Evolutionary conservation across 1,140 invertebrate genomes (phyloP).

Genomic region (Conopomorpha cramerella): DNA sequence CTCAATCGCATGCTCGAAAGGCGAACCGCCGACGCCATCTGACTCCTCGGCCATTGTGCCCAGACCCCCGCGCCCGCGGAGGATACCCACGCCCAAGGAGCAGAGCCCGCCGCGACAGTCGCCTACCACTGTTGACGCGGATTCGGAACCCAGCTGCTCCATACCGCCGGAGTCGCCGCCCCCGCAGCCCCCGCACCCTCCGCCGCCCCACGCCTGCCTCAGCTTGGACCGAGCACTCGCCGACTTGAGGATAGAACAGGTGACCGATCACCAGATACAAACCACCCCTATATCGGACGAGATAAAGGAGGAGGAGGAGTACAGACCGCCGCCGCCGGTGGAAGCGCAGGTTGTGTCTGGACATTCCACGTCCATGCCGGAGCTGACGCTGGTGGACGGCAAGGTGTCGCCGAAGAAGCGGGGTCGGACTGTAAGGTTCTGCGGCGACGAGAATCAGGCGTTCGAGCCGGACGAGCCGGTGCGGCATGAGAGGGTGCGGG

Average conservation of each 20-base stretch:
- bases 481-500: slow-evolving; percentile 30
- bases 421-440: slow-evolving; percentile 64
- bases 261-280: slow-evolving; percentile 34
- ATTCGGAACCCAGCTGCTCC: slow-evolving; percentile 35
- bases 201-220: slow-evolving; percentile 51
- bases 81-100: slow-evolving; percentile 60
- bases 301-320: slow-evolving; percentile 23
- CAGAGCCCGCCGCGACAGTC: slow-evolving; percentile 28
- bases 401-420: slow-evolving; percentile 25
- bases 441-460: slow-evolving; percentile 65
- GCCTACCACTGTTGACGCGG: slow-evolving; percentile 32
- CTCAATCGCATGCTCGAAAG: slow-evolving; percentile 89
- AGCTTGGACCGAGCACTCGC: slow-evolving; percentile 43
- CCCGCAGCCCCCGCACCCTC: slow-evolving; percentile 37
- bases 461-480: slow-evolving; percentile 61
- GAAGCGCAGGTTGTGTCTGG: slow-evolving; percentile 36
- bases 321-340: slow-evolving; percentile 44
- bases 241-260: slow-evolving; percentile 40
- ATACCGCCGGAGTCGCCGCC: slow-evolving; percentile 16
- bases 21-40: slow-evolving; percentile 80
- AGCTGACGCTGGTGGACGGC: slow-evolving; percentile 33
- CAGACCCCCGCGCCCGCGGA: slow-evolving; percentile 57
- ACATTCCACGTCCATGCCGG: slow-evolving; percentile 46
- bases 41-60: slow-evolving; percentile 71
- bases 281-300: slow-evolving; percentile 36